Evolutionary conservation across 2,113 vertebrate genomes (phyloP), one percentile per base, ranked within the genome.

Genomic region (Tor tambroides): DNA sequence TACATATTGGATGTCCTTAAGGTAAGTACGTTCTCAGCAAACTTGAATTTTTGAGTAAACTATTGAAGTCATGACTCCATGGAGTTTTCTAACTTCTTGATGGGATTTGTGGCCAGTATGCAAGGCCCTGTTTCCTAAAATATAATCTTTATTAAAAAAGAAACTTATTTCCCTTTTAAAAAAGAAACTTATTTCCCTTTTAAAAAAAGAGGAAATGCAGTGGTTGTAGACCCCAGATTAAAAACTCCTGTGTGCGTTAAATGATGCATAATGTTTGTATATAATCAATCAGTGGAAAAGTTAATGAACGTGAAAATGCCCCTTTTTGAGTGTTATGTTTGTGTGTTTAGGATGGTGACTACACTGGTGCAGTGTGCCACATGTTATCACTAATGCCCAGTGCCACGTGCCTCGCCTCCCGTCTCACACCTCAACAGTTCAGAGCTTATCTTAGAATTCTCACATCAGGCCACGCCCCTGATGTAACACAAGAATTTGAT

Each of bases 371-470:
- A 2, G 35, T 92, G 21, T 59, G 6, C 54, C 0, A 51, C 0
- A 82, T 95, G 67, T 89, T 94, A 23, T 38, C 0, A 5, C 15
- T 6, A 10, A 32, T n/a, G 41, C 59, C n/a, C 3, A 23, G 56
- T 59, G 28, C 46, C 19, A 87, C 80, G 9, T 84, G 88, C 41
- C 72, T 89, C 0, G 88, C 90, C 28, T 85, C 90, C 41, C 91
- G 90, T 43, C 69, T 95, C 65, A 89, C 89, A 0, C 92, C 93
- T 0, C 26, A 7, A 0, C 84, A 91, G 79, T 95, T 95, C 86
- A 49, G 77, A 59, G 30, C 91, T 6, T 95, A 94, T 61, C 86
- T 96, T 19, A 56, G 79, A 61, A 67, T 95, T 80, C 91, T 96
- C n/a, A 23, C 83, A 5, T 93, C 92, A 0, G 94, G 92, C 0